These are phyloP conservation scores for Drymodes brunneopygia DNA, from an alignment of 2,113 vertebrate genomes.

Conservation along the genomic window DNA sequence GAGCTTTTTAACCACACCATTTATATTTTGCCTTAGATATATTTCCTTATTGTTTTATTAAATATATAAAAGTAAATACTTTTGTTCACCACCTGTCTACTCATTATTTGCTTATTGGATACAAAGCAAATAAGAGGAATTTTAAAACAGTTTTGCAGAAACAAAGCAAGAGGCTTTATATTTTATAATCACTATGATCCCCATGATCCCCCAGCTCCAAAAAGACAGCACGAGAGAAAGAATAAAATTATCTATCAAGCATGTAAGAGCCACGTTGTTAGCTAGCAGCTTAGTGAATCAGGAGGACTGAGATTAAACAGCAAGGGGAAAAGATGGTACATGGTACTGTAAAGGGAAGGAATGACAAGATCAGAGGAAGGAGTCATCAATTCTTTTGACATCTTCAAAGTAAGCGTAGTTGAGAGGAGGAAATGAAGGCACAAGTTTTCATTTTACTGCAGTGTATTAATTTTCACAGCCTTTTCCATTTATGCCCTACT, in stretches of 20 bases:
- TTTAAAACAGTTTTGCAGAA: background rate
- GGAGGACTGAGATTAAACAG: background rate
- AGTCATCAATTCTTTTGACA: constrained; percentile 30
- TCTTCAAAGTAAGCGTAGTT: background rate
- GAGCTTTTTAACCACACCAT: background rate
- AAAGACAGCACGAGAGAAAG: background rate
- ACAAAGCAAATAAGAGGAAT: background rate
- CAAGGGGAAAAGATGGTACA: background rate
- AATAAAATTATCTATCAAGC: background rate
- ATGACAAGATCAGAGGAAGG: background rate
- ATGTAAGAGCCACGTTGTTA: background rate
- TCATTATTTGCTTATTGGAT: background rate
- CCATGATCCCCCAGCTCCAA: background rate
- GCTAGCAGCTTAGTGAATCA: background rate
- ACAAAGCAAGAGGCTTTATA: background rate
- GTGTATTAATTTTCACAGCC: background rate
- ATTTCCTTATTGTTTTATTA: background rate
- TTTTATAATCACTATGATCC: background rate
- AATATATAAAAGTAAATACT: background rate
- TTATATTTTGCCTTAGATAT: background rate
- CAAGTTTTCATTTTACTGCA: background rate
- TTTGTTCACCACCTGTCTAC: background rate
- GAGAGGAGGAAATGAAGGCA: background rate
- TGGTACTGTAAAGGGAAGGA: background rate
- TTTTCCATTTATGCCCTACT: constrained; percentile 9